Evolutionary conservation across 2,113 vertebrate species (phyloP), one percentile per base, ranked within the genome.

Genomic region (Scortum barcoo): DNA sequence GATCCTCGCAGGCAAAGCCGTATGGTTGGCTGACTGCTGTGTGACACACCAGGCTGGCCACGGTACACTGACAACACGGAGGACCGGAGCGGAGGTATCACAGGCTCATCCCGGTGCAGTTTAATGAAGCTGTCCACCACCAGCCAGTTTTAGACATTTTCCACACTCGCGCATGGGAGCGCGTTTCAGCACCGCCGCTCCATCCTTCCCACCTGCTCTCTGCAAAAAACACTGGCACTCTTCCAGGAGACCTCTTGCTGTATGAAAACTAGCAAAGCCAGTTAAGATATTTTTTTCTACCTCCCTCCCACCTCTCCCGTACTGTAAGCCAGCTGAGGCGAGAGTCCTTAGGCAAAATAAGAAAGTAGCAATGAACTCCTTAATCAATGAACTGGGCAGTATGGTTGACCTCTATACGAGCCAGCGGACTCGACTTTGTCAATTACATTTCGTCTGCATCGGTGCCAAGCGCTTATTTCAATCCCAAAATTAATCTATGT

Each of bases 121-220:
- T 77, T 80, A 88, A 90, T 91, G 76, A 88, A 92, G 81, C 78
- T 65, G 68, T 93, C 74, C 44, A 76, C 74, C 44, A 76, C 10
- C 57, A 72, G 62, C 33, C 60, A 70, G 48, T 72, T 86, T 81
- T 17, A 74, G 56, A 85, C 54, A 72, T 77, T 78, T 86, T 83
- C 84, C 72, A 75, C 19, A 74, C 69, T 76, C 72, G 57, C 72
- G 76, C 63, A 51, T 63, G 75, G 56, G 7, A 7, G n/a, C 40
- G 53, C 58, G 67, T 75, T 87, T 82, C 60, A 65, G n/a, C 53
- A 60, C 24, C 30, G n/a, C 7, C 33, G 8, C 73, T 68, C 62
- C 14, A 33, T 80, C 46, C 33, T 42, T n/a, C 46, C 24, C 48
- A 60, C 58, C 68, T 75, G 67, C 81, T 86, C 71, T 71, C 38